Evolutionary conservation across 2,888 invertebrate genomes (phyloP), one percentile per base, ranked within the genome.

Genomic region (Hololepta plana): DNA sequence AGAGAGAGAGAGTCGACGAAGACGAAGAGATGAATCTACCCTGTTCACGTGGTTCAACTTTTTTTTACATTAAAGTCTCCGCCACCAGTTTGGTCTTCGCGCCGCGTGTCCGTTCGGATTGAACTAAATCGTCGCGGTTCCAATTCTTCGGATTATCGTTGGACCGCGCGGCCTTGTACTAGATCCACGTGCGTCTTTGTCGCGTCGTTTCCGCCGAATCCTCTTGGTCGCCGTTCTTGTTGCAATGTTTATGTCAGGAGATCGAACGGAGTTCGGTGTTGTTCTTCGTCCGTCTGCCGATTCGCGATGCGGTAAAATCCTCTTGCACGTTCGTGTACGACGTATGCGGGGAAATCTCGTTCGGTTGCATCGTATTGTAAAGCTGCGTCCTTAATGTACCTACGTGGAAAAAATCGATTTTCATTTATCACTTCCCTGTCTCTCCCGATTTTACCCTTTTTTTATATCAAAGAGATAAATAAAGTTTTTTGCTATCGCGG

Each of bases 141-240:
- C 43, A 41, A 4, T 19, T 15, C 19, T 12, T 15, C 11, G 39
- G 34, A 28, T 38, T 24, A 9, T 32, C 36, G 16, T 29, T 36
- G 38, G 41, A 40, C 37, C 46, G 47, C 45, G 46, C 45, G 46
- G 46, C 38, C 32, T 42, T 42, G 37, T 43, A 44, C 46, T 47
- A 48, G 31, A 48, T 48, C 48, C 48, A 48, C 10, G 46, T 47
- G 21, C 40, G 35, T 22, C 46, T 29, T 31, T 48, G 46, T 10
- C 42, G 33, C 3, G 40, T 28, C 24, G 37, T 35, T 16, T 38
- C 38, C 12, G 40, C 28, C 24, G 37, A 35, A 17, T 38, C 38
- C 12, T 33, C 30, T 9, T 40, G 38, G 8, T 36, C 38, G 4
- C 40, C 37, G 23, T 14, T 27, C 20, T 24, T 30, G 16, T 32